These are phyloP conservation scores for Philhelius pedissequus DNA, from an alignment of 2,888 invertebrate species.

Conservation along the genomic window DNA sequence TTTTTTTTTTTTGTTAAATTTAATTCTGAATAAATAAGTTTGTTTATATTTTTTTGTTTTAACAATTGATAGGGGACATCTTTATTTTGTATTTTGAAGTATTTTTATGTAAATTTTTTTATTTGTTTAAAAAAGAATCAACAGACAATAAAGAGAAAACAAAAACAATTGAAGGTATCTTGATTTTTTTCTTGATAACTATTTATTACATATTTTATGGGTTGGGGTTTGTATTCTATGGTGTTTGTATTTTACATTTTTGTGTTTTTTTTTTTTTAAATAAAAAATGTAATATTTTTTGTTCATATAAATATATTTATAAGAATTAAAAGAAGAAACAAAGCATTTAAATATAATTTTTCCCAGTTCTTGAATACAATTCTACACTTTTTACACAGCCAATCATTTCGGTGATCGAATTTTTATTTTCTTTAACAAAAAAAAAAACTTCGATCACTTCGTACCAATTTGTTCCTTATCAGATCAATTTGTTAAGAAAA, in stretches of 20 bases:
- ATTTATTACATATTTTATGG: conserved; percentile 11
- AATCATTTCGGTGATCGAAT: conserved; percentile 44
- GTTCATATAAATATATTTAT: background rate
- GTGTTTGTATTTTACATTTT: conserved; percentile 12
- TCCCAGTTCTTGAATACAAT: conserved; percentile 30
- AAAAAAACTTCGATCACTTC: conserved; percentile 15
- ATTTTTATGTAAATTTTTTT: conserved; percentile 15
- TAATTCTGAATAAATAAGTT: conserved; percentile 53
- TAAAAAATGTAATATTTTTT: background rate
- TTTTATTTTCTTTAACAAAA: background rate
- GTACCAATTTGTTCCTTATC: conserved; percentile 17
- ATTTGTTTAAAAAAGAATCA: conserved; percentile 52
- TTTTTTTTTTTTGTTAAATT: conserved; percentile 10
- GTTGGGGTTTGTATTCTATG: conserved; percentile 52
- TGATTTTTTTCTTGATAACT: conserved; percentile 9
- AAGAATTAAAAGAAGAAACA: background rate
- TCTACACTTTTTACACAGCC: conserved; percentile 62
- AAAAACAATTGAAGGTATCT: conserved; percentile 49
- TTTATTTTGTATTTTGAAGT: conserved; percentile 26
- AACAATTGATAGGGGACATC: conserved; percentile 59
- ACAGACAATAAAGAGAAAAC: conserved; percentile 53
- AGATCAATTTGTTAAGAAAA: background rate
- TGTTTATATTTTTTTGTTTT: conserved; percentile 31
- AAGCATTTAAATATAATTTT: conserved; percentile 5
- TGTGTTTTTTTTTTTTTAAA: background rate